A percentile compares a stretch with the other conserved stretches of the same genome.
These are phyloP conservation scores for Boloria selene DNA, from an alignment of 2,888 invertebrate genomes.

Conservation along the genomic window DNA sequence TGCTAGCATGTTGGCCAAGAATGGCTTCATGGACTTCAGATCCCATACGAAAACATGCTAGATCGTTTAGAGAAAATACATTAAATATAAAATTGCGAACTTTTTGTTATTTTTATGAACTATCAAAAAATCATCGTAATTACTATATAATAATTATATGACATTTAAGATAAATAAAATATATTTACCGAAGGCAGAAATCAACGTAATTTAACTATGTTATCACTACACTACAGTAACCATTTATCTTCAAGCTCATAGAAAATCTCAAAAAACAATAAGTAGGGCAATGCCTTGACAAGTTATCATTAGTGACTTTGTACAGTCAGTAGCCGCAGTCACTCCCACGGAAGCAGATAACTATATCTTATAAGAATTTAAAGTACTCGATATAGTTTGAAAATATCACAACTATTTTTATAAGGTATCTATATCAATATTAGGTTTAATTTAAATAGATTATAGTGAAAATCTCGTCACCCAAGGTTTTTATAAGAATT, in stretches of 20 bases:
- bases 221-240: not conserved
- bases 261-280: not conserved
- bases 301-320: constrained; percentile 4
- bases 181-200: no score
- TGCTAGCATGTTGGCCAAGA: no score
- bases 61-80: no score
- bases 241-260: not conserved
- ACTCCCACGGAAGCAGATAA: constrained; percentile 1
- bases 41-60: no score
- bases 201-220: not conserved
- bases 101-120: no score
- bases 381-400: not conserved
- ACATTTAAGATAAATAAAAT: no score
- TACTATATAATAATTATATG: no score
- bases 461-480: not conserved
- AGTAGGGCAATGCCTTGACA: constrained; percentile 9
- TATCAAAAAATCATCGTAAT: no score
- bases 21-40: no score
- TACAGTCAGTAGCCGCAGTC: not conserved
- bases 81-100: no score
- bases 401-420: constrained; percentile 6
- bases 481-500: no score
- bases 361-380: constrained; percentile 10
- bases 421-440: not conserved
- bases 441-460: not conserved